These are phyloP conservation scores for Rhopalosiphum nymphaeae DNA, from an alignment of 2,888 invertebrate genomes.

Conservation along the genomic window DNA sequence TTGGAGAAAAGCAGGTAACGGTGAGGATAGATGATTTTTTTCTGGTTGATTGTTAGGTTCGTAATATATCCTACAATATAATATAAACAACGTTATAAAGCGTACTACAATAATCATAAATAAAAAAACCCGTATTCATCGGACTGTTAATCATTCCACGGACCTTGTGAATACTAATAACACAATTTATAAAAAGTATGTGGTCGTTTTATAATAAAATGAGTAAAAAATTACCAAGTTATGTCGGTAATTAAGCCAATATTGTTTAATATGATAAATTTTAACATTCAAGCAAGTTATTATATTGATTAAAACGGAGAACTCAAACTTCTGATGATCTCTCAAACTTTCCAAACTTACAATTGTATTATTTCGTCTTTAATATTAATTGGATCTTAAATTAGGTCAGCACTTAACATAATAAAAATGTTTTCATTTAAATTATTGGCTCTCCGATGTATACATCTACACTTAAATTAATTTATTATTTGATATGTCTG, in stretches of 20 bases:
- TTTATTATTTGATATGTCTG: background rate
- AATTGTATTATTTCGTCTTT: background rate
- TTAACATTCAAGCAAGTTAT: background rate
- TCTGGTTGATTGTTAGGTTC: background rate
- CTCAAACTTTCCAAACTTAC: background rate
- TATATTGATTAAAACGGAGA: background rate
- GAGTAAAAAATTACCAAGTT: background rate
- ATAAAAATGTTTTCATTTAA: background rate
- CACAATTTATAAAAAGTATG: background rate
- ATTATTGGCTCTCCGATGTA: background rate
- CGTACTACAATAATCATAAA: background rate
- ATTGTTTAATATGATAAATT: background rate
- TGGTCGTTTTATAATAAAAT: background rate
- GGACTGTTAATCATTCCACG: background rate
- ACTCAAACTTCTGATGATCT: background rate
- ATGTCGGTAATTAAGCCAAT: background rate
- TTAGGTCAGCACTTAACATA: background rate
- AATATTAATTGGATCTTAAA: conserved; percentile 10
- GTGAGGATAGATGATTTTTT: background rate
- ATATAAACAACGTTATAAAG: background rate
- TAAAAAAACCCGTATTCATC: background rate
- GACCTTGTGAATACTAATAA: background rate
- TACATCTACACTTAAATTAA: background rate
- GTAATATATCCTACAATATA: background rate
- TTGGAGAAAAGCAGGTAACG: background rate